Base-by-base conservation (phyloP, 2,888 invertebrate genomes). In the Eretmocerus hayati region DNA sequence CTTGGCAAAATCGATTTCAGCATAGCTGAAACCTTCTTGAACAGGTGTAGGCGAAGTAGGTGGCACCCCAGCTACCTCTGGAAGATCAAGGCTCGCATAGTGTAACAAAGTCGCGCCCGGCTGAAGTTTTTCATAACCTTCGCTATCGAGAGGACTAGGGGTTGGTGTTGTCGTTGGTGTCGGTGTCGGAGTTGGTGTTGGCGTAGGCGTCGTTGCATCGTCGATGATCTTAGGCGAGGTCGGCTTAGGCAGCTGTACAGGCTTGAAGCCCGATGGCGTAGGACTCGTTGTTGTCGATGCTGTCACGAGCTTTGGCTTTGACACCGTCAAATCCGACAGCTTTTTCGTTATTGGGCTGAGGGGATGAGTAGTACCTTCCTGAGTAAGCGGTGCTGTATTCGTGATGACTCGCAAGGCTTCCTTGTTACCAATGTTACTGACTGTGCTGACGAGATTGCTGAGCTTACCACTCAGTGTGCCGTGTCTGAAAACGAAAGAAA, bases 1-100 rank as follows among this genome's bases (percentile, higher is more conserved):
- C 69, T 82, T 81, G 26, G 80, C 75, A 72, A 88, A 89, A 76
- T 88, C 88, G 53, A 89, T 88, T 74, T 87, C 83, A 55, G 88
- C 87, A 72, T 89, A 89, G 33, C 78, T 77, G 62, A 84, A 80
- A 50, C 64, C 65, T 31, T 71, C 73, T 55, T 70, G 70, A 16
- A 60, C 58, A 9, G 70, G 63, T 19, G 74, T 62, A 20, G 75
- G 72, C 32, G 76, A 65, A 8, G 68, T 59, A 16, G 69, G 63
- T 36, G 69, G 59, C 57, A 61, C 54, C 35, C 65, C 69, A 31
- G 65, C 65, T 20, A 71, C 63, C 52, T 74, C 71, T 16, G 75
- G 73, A 54, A 84, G 67, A 67, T 84, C 84, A 54, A 84, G 72
- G 58, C 80, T 83, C 37, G 83, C 84, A 63, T 84, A 84, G 62